These are phyloP conservation scores for Mastomys coucha DNA, from an alignment of 2,113 vertebrate genomes.

Conservation along the genomic window DNA sequence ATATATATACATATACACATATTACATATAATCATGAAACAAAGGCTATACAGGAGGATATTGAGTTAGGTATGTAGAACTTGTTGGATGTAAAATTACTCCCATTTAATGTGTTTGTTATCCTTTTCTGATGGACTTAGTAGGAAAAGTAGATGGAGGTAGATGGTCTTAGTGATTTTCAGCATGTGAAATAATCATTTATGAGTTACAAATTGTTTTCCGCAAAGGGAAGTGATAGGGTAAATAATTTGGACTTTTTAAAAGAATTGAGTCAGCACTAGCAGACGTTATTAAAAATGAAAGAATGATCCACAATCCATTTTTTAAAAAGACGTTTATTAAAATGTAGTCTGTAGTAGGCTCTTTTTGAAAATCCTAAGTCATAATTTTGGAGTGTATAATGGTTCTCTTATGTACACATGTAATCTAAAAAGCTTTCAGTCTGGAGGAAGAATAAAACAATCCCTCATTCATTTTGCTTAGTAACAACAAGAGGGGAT, in stretches of 20 bases:
- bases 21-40: conserved; percentile 78
- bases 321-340: conserved; percentile 73
- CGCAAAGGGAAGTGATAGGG: conserved; percentile 77
- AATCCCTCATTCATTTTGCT: conserved; percentile 77
- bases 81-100: conserved; percentile 71
- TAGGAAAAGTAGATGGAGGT: conserved; percentile 67
- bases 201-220: conserved; percentile 53
- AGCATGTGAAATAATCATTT: conserved; percentile 50
- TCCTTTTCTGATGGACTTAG: conserved; percentile 76
- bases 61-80: conserved; percentile 66
- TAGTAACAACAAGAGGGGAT: conserved; percentile 72
- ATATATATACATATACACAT: too few relatives aligned
- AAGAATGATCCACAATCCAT: conserved; percentile 74
- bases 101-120: conserved; percentile 75
- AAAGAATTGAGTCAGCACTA: conserved; percentile 59
- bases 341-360: conserved; percentile 69
- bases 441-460: conserved; percentile 79
- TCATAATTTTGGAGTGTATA: conserved; percentile 80
- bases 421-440: conserved; percentile 76
- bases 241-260: conserved; percentile 78
- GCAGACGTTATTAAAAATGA: conserved; percentile 76
- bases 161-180: conserved; percentile 49
- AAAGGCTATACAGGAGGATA: conserved; percentile 70
- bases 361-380: conserved; percentile 74
- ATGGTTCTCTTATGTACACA: conserved; percentile 81